phyloP scores from a whole-genome alignment of 2,113 vertebrate genomes.

The Pyrgilauda ruficollis region DNA sequence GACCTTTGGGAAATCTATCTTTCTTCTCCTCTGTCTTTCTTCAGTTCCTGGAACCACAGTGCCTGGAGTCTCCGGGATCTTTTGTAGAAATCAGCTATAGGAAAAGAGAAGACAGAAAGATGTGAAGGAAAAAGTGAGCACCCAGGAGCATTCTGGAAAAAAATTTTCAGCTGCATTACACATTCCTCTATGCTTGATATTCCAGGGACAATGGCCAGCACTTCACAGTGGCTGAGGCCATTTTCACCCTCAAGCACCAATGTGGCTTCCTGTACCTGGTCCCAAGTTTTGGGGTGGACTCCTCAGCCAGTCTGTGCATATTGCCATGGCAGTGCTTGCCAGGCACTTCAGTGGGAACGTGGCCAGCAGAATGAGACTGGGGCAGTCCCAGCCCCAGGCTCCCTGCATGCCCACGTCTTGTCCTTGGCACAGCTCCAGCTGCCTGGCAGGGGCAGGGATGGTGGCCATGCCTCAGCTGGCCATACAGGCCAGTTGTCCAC shows the following conservation, averaged over 20 bases:
- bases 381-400: not conserved
- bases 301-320: not conserved
- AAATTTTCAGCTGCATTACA: not conserved
- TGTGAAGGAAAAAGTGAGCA: not conserved
- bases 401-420: not conserved
- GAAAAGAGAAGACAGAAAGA: not conserved
- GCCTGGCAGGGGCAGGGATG: not conserved
- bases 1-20: not conserved
- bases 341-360: rapidly evolving
- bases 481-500: not conserved
- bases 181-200: not conserved
- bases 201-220: not conserved
- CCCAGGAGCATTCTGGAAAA: not conserved
- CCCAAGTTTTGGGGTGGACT: not conserved
- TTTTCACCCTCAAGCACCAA: not conserved
- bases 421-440: not conserved
- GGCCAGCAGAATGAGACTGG: not conserved
- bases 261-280: not conserved
- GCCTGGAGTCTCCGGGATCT: not conserved
- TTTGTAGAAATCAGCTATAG: not conserved
- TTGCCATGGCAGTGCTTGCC: rapidly evolving
- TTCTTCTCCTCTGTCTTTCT: not conserved
- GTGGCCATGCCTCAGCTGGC: not conserved
- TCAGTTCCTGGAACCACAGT: not conserved
- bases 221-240: not conserved